Evolutionary conservation across 2,797 vertebrate species (phyloP).

Genomic region (Acanthis flammea): DNA sequence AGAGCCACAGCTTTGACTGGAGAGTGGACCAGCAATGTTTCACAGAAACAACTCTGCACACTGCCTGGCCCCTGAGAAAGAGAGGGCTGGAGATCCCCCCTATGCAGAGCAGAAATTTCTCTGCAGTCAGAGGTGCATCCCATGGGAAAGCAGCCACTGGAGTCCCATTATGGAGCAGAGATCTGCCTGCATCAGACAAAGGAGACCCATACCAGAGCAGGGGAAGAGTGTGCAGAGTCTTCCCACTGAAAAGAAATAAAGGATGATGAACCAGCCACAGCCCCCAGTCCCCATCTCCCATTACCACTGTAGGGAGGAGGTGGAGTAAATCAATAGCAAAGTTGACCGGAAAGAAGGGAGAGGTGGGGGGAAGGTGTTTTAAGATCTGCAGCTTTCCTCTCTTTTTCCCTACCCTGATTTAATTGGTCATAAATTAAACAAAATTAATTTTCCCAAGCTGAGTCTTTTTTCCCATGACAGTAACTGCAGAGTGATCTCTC

Average conservation of each 20-base stretch:
- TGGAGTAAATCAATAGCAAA: background rate
- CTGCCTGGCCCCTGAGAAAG: background rate
- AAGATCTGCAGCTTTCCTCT: background rate
- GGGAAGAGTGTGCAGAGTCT: background rate
- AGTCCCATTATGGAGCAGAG: background rate
- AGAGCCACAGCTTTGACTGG: background rate
- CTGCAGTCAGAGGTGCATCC: background rate
- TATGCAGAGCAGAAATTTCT: background rate
- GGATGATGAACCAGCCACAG: background rate
- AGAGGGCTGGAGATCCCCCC: background rate
- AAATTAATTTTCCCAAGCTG: background rate
- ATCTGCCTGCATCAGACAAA: background rate
- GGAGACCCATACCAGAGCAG: background rate
- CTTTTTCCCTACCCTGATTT: background rate
- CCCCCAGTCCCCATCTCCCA: rapidly evolving
- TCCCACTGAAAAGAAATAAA: background rate
- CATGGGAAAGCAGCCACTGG: rapidly evolving
- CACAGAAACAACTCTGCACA: background rate
- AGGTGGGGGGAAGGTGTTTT: background rate
- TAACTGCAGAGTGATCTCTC: background rate
- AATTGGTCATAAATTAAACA: background rate
- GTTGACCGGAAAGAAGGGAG: rapidly evolving
- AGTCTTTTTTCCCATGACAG: background rate
- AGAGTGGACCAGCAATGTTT: background rate
- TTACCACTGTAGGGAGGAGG: background rate